Base-by-base conservation (phyloP, 2,113 vertebrate genomes). In the Myotis brandtii region DNA sequence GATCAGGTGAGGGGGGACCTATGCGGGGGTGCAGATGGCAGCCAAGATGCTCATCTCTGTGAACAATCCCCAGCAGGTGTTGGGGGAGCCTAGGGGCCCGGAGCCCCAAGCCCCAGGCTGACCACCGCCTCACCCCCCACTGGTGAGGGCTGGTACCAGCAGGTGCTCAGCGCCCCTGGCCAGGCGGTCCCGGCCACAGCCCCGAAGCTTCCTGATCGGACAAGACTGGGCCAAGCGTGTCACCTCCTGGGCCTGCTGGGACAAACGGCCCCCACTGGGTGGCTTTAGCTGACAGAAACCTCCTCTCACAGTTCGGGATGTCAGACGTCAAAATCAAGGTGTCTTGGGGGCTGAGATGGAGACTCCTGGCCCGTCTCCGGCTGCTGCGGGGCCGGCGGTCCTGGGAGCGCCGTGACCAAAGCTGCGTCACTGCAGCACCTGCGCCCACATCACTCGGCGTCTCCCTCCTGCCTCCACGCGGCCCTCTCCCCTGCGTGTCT, bases 391-490 rank as follows among this genome's bases (percentile, higher is more conserved):
- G 23, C 62, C 30, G 3, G 12, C 6, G 1, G 10, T 8, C 12
- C 34, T n/a, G 5, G 54, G 72, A 2, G 0, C 11, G 21, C 14
- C 34, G 32, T 9, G 21, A 25, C 62, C 3, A 6, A 77, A 72
- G 34, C 30, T 2, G 3, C 52, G 9, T 54, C 18, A 2, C 34
- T 1, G 12, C 5, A 0, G 10, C 3, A 32, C 16, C 34, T 3
- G 20, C 3, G 34, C 9, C 73, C 40, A 0, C 1, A 0, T 37
- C 64, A 37, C 62, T 20, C 0, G 20, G 25, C 13, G 0, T 9
- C 50, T 2, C 32, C 25, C 30, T 40, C 25, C 25, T 13, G 6
- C 9, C 48, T n/a, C 7, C 23, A 5, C 3, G 2, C 5, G 73
- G 62, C 0, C 0, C 14, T 18, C 88, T 34, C 76, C 27, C 16